Evolutionary conservation across 1,140 invertebrate genomes (phyloP).

Genomic region (Plectus sambesii): DNA sequence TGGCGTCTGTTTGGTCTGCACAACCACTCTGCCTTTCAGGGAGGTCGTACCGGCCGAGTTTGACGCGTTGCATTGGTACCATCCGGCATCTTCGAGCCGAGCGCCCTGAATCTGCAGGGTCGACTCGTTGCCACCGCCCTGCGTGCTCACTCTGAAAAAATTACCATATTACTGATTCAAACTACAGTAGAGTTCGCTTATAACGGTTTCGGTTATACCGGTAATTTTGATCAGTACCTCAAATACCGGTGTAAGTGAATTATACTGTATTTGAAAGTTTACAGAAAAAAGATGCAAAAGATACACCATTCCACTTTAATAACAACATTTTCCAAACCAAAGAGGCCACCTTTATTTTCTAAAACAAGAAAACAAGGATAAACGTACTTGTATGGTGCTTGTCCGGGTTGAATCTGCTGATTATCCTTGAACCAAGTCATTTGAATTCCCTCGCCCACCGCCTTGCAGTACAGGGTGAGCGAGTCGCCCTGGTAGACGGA

Average conservation of each 20-base stretch:
- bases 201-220: no score
- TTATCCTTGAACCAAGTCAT: slow-evolving; percentile 27
- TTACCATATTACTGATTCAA: slow-evolving; percentile 4
- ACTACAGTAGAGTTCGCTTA: slow-evolving; percentile 15
- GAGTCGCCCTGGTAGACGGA: slow-evolving; percentile 30
- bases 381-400: no score
- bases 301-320: not conserved
- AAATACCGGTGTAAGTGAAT: no score
- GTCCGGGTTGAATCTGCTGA: slow-evolving; percentile 12
- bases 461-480: slow-evolving; percentile 32
- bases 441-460: slow-evolving; percentile 19
- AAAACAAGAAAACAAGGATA: no score
- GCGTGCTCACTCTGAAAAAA: slow-evolving; percentile 19
- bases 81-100: slow-evolving; percentile 26
- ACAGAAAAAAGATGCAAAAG: no score
- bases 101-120: slow-evolving; percentile 24
- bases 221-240: no score
- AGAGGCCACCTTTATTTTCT: not conserved
- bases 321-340: not conserved
- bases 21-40: slow-evolving; percentile 32
- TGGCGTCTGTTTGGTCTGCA: slow-evolving; percentile 22
- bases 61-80: slow-evolving; percentile 31
- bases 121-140: slow-evolving; percentile 18
- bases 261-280: no score
- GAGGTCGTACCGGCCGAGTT: slow-evolving; percentile 27